phyloP scores from a whole-genome alignment of 2,797 vertebrate genomes.

The Sebastes matsubarae region DNA sequence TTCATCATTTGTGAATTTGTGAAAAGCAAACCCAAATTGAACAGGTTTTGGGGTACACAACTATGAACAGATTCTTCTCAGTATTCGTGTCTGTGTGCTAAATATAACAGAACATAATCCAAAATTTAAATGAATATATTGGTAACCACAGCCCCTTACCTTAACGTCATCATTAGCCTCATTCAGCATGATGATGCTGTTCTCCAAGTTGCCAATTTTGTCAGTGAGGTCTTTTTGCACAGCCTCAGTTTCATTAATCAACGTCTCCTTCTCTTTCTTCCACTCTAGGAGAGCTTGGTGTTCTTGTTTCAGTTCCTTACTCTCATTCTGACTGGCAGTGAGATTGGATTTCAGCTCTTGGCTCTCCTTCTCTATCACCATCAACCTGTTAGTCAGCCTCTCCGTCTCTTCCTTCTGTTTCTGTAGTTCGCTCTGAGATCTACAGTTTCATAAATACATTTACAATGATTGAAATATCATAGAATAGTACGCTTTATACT shows the following conservation, averaged over 20 bases:
- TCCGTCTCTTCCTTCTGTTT: slow-evolving; percentile 84
- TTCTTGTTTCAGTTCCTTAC: slow-evolving; percentile 80
- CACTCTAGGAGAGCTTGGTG: slow-evolving; percentile 81
- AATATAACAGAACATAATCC: not conserved
- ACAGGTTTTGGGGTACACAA: not conserved
- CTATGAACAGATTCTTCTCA: not conserved
- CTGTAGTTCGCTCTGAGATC: slow-evolving; percentile 82
- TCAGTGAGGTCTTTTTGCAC: slow-evolving; percentile 83
- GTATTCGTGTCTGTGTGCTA: not conserved
- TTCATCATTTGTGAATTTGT: not conserved
- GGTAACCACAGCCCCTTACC: slow-evolving; percentile 33
- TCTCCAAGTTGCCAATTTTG: slow-evolving; percentile 83
- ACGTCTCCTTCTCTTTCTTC: slow-evolving; percentile 86
- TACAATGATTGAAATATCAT: not conserved
- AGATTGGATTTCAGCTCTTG: slow-evolving; percentile 77
- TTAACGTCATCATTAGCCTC: slow-evolving; percentile 63
- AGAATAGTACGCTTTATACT: not conserved
- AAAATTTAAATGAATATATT: not conserved
- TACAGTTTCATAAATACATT: slow-evolving; percentile 13
- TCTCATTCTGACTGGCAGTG: slow-evolving; percentile 79
- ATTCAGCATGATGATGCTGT: slow-evolving; percentile 71
- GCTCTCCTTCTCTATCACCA: slow-evolving; percentile 77
- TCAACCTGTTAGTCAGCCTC: slow-evolving; percentile 77
- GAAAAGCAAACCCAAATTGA: not conserved
- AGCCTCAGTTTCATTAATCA: slow-evolving; percentile 78